Conservation (phyloP, 2,888 invertebrate species). For the Macaria liturata region DNA sequence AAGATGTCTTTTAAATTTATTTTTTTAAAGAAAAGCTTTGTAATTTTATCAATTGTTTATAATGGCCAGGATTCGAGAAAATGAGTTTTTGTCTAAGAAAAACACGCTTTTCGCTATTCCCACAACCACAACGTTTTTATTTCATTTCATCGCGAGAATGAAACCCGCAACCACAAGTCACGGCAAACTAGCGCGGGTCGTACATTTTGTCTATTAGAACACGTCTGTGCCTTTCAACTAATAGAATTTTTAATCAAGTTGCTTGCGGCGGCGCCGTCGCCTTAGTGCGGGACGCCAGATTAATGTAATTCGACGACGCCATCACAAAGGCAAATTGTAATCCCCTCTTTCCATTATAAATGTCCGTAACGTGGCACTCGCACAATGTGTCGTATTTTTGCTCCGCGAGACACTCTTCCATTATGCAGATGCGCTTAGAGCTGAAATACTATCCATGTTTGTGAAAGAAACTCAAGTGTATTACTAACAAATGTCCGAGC, state of each 20-base stretch:
- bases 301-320: constrained; percentile 81
- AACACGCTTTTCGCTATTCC: constrained; percentile 2
- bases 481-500: constrained; percentile 58
- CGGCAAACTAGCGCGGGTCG: constrained; percentile 50
- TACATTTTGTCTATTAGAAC: constrained; percentile 77
- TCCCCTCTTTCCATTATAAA: constrained; percentile 75
- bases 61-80: no score
- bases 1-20: no score
- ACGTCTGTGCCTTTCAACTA: constrained; percentile 78
- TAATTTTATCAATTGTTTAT: no score
- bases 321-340: constrained; percentile 83
- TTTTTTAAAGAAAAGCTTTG: no score
- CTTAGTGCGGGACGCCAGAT: constrained; percentile 58
- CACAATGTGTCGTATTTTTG: constrained; percentile 67
- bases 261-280: constrained; percentile 69
- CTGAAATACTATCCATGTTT: constrained; percentile 43
- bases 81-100: no score
- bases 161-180: constrained; percentile 41
- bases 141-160: constrained; percentile 33
- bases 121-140: background rate
- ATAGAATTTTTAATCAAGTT: constrained; percentile 83
- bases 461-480: constrained; percentile 50
- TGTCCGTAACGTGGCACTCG: constrained; percentile 66
- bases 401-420: constrained; percentile 49
- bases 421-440: constrained; percentile 41